Base-by-base conservation (phyloP, 30 jellyfish, hydroid and myxozoan species). In the Haliclystus octoradiatus region DNA sequence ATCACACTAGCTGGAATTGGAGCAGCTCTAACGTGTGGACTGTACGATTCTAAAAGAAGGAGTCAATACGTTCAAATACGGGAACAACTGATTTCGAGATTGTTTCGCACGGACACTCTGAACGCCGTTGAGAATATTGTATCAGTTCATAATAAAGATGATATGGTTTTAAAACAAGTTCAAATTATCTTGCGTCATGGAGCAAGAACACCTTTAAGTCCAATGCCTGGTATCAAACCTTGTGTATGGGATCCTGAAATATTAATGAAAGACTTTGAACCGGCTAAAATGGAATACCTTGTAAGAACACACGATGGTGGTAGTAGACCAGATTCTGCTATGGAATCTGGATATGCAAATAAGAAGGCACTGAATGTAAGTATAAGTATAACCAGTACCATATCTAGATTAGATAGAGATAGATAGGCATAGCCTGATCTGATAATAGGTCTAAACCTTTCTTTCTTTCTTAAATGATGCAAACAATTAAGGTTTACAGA, bases 121-220 rank as follows among this genome's bases (percentile, higher is more conserved):
- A n/a, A n/a, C n/a, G n/a, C n/a, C n/a, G n/a, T n/a, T n/a, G n/a
- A n/a, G n/a, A n/a, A 40, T 5, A 19, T 5, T 19, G 57, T 9
- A 40, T 19, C 57, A 40, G 57, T 40, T 40, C 9, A 40, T 40
- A 9, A 9, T 40, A 40, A 19, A 40, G 57, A 40, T n/a, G 28
- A 76, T 1, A 69, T 80, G 2, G 27, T 51, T 27, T 47, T 80
- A 19, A 26, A 79, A 32, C 84, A 72, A 33, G 84, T 82, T 3
- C 83, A 74, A 53, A 51, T 74, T 28, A 23, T 82, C 4, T 50
- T 69, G 32, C 70, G 94, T 24, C 94, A 82, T 68, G 94, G 94
- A 12, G 91, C 94, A 35, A 68, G 94, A 62, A 82, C 94, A 50
- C 94, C 94, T 19, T 80, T 63, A 64, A 67, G 67, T 31, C 61